Evolutionary conservation across 2,888 invertebrate genomes (phyloP).

Genomic region (Sclerodermus sp.): DNA sequence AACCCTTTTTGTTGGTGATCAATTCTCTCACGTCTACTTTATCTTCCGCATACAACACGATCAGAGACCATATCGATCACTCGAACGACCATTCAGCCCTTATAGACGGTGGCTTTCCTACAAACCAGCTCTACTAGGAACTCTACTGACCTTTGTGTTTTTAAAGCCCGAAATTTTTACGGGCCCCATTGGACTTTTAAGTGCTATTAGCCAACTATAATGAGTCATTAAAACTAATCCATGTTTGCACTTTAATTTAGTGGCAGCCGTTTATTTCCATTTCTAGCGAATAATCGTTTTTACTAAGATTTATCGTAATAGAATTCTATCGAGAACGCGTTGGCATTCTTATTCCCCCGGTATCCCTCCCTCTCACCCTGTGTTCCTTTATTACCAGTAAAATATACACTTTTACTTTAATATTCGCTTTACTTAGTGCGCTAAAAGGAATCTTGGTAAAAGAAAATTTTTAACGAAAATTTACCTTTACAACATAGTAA

Average conservation of each 20-base stretch:
- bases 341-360: too few species aligned
- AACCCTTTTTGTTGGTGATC: slow-evolving; percentile 2
- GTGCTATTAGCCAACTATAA: slow-evolving; percentile 13
- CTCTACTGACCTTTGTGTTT: slow-evolving; percentile 19
- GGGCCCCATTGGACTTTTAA: slow-evolving; percentile 15
- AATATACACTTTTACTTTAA: too few species aligned
- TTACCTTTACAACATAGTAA: too few species aligned
- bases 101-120: slow-evolving; percentile 3
- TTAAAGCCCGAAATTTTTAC: slow-evolving; percentile 24
- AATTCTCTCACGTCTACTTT: slow-evolving; percentile 6
- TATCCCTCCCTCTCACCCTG: too few species aligned
- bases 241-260: slow-evolving; percentile 5
- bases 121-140: slow-evolving; percentile 2
- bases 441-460: too few species aligned
- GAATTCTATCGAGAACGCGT: too few species aligned
- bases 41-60: slow-evolving; percentile 1
- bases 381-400: too few species aligned
- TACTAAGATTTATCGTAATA: too few species aligned
- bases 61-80: slow-evolving; percentile 8
- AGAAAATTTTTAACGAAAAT: too few species aligned
- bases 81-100: slow-evolving; percentile 1
- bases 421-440: too few species aligned
- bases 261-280: slow-evolving; percentile 3
- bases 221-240: slow-evolving; percentile 10
- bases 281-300: slow-evolving; percentile 7